Base-by-base conservation (phyloP, 1,140 invertebrate genomes). In the Ridgeia piscesae region DNA sequence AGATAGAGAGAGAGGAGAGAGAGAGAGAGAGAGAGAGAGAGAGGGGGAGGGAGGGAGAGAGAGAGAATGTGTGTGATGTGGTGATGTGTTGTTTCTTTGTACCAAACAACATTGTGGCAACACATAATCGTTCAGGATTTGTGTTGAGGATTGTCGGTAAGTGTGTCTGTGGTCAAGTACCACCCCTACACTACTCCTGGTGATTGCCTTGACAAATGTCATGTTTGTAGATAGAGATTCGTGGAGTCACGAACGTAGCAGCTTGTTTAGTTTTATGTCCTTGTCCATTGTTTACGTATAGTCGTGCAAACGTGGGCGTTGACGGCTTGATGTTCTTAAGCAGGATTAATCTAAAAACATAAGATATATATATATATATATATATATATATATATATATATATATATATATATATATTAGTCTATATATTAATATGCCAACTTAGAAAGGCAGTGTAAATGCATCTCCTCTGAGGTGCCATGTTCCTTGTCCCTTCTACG, bases 371-470 rank as follows among this genome's bases (percentile, higher is more conserved):
- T n/a, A n/a, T 50, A 50, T 0, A 50, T 50, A 14, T 77, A 17
- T 14, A 77, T 77, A 77, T 77, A 77, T 77, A 77, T 77, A 77
- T 8, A 77, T 77, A 77, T 77, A 8, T 77, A 77, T 77, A 6
- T 77, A 77, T 77, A 77, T 77, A 77, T 77, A 77, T 77, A 77
- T 77, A 77, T 77, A 77, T 77, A 77, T 77, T 77, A 77, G n/a
- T 77, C 14, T 0, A 77, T 21, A 77, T 0, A 77, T 77, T 27
- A 0, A 77, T 77, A 77, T 0, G 27, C 4, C 4, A 0, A 77
- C 27, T 27, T 77, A 21, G 14, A 50, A 0, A 4, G 27, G 58
- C 27, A 77, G 2, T 77, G 27, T 21, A 27, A 77, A 17, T 77
- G 42, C 42, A 42, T 42, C 42, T 42, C 4, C 42, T 42, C 42